phyloP scores from a whole-genome alignment of 2,113 vertebrate species.

The Cygnus buccinator region DNA sequence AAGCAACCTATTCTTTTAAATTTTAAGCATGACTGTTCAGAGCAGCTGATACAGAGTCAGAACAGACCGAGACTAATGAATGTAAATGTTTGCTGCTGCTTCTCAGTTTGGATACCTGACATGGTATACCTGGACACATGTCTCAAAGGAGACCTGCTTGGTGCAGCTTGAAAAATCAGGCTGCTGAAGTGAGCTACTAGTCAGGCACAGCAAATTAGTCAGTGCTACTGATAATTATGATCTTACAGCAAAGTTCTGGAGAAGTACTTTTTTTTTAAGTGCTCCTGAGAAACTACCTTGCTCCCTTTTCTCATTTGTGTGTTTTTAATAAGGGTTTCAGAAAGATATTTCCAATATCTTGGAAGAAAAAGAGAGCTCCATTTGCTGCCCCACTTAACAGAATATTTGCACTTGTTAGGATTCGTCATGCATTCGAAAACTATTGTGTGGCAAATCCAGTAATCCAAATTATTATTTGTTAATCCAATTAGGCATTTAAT shows the following conservation, averaged over 20 bases:
- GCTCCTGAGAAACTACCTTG: neutral
- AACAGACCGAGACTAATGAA: neutral
- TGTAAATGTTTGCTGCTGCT: neutral
- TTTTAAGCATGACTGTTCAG: neutral
- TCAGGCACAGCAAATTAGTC: neutral
- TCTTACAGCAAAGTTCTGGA: neutral
- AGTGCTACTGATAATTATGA: neutral
- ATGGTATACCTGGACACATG: neutral
- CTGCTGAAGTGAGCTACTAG: neutral
- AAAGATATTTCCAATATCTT: neutral
- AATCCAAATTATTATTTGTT: conserved; percentile 43
- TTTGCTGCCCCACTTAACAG: neutral
- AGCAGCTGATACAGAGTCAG: neutral
- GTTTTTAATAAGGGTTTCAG: neutral
- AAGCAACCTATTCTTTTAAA: neutral
- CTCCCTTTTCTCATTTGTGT: neutral
- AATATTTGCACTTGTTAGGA: neutral
- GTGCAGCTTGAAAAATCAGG: neutral
- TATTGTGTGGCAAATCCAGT: conserved; percentile 8
- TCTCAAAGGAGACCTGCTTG: neutral
- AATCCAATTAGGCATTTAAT: conserved; percentile 43
- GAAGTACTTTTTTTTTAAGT: neutral
- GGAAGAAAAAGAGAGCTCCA: neutral
- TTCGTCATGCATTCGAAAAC: neutral
- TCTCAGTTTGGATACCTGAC: neutral